phyloP scores from a whole-genome alignment of 2,797 vertebrate species.

The Arnoldichthys spilopterus region DNA sequence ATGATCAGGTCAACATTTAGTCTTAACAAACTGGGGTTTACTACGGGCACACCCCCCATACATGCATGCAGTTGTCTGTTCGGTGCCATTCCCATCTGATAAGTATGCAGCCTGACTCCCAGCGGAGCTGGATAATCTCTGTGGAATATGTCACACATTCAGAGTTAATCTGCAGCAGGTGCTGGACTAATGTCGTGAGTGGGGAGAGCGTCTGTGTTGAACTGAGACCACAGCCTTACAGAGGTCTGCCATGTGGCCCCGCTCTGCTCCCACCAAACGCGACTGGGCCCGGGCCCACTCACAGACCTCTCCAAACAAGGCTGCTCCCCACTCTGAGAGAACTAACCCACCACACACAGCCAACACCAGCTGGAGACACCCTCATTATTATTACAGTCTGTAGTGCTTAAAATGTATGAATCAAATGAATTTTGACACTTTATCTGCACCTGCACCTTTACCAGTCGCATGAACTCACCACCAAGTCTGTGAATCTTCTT shows the following conservation, averaged over 20 bases:
- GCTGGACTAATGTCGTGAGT: conserved; percentile 11
- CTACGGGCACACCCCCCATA: not conserved
- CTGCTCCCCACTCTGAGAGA: not conserved
- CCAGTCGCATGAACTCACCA: no score
- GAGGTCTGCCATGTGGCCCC: not conserved
- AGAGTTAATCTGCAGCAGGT: conserved; percentile 20
- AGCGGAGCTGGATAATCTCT: conserved; percentile 22
- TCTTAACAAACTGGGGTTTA: not conserved
- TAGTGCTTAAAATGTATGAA: no score
- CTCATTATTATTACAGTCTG: no score
- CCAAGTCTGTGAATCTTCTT: no score
- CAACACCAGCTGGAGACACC: not conserved
- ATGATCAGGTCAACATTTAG: not conserved
- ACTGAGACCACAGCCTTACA: not conserved
- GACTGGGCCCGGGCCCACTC: not conserved
- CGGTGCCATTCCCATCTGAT: not conserved
- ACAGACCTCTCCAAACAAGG: not conserved
- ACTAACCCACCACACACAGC: not conserved
- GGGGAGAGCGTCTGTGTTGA: conserved; percentile 4
- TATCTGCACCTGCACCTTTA: no score
- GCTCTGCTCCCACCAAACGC: not conserved
- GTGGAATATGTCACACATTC: conserved; percentile 15
- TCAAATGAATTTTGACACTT: no score
- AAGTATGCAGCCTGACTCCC: conserved; percentile 8
- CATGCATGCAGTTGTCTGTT: not conserved